phyloP scores from a whole-genome alignment of 2,888 invertebrate species.

The Conus canariensis region DNA sequence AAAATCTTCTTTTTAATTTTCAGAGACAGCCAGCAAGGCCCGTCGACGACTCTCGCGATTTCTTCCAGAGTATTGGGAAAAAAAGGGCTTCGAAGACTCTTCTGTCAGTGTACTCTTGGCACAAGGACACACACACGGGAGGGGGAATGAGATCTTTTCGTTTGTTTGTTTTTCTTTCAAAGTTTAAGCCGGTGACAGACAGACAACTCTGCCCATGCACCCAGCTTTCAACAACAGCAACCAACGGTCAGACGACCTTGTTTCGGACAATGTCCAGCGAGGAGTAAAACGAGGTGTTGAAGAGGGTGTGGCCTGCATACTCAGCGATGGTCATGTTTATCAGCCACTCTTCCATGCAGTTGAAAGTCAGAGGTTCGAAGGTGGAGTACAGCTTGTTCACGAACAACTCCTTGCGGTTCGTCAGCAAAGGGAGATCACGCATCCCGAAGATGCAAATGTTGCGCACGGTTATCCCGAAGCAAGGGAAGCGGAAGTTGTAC shows the following conservation, averaged over 20 bases:
- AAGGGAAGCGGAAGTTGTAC: conserved; percentile 60
- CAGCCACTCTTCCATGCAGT: conserved; percentile 70
- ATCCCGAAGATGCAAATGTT: conserved; percentile 69
- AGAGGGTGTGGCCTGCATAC: conserved; percentile 40
- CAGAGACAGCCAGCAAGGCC: too few species aligned
- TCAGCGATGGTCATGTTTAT: conserved; percentile 50
- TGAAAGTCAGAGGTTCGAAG: conserved; percentile 61
- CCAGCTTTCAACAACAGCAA: too few species aligned
- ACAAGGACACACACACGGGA: too few species aligned
- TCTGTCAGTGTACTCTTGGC: too few species aligned
- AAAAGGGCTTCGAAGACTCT: too few species aligned
- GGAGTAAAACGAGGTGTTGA: conserved; percentile 48
- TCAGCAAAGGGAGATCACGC: conserved; percentile 62
- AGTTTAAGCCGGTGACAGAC: too few species aligned
- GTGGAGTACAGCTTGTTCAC: conserved; percentile 70
- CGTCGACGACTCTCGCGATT: too few species aligned
- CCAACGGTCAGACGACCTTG: conserved; percentile 41
- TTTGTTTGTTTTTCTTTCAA: too few species aligned
- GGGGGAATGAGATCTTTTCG: too few species aligned
- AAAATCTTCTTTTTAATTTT: too few species aligned
- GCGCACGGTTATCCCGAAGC: conserved; percentile 64
- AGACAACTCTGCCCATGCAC: too few species aligned
- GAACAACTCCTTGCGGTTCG: conserved; percentile 63
- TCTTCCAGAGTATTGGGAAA: too few species aligned
- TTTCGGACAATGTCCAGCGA: conserved; percentile 46